Percentiles rank a stretch among this genome's conserved stretches.
Evolutionary conservation across 2,888 invertebrate genomes (phyloP).

Genomic region (Boloria selene): DNA sequence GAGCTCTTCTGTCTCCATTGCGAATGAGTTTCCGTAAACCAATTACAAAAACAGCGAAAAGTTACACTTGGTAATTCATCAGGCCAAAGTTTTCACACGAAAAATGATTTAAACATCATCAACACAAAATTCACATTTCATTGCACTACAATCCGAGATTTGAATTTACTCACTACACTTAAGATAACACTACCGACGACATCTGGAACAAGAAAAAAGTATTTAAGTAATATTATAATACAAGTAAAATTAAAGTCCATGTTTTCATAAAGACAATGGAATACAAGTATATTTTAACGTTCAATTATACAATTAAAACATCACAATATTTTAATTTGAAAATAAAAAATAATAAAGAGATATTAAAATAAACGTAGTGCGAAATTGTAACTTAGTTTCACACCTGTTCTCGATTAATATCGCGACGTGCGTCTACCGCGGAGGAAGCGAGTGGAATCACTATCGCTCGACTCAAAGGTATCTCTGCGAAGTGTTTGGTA

Average conservation of each 20-base stretch:
- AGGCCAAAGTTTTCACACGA: slow-evolving; percentile 58
- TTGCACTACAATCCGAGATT: slow-evolving; percentile 54
- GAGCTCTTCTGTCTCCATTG: slow-evolving; percentile 93
- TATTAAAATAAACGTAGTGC: slow-evolving; percentile 10
- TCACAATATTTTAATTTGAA: background rate
- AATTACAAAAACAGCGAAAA: slow-evolving; percentile 51
- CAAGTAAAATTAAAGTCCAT: background rate
- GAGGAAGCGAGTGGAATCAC: slow-evolving; percentile 53
- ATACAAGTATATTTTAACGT: background rate
- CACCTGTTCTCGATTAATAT: slow-evolving; percentile 47
- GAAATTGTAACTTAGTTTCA: slow-evolving; percentile 10
- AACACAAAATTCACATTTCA: slow-evolving; percentile 78
- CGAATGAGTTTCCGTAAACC: slow-evolving; percentile 65
- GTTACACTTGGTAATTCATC: slow-evolving; percentile 76
- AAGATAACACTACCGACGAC: slow-evolving; percentile 64
- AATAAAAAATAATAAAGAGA: background rate
- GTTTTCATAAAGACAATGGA: background rate
- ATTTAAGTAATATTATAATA: slow-evolving; percentile 35
- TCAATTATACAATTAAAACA: background rate
- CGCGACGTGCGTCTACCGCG: slow-evolving; percentile 66
- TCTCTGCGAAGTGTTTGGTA: slow-evolving; percentile 39
- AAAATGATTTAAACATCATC: slow-evolving; percentile 67
- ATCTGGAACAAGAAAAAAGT: slow-evolving; percentile 75
- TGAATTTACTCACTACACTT: slow-evolving; percentile 58
- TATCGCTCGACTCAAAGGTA: slow-evolving; percentile 52